A percentile compares a stretch with the other conserved stretches of the same genome.
These are phyloP conservation scores for Megaceryle torquata DNA, from an alignment of 2,113 vertebrate genomes.

Conservation along the genomic window DNA sequence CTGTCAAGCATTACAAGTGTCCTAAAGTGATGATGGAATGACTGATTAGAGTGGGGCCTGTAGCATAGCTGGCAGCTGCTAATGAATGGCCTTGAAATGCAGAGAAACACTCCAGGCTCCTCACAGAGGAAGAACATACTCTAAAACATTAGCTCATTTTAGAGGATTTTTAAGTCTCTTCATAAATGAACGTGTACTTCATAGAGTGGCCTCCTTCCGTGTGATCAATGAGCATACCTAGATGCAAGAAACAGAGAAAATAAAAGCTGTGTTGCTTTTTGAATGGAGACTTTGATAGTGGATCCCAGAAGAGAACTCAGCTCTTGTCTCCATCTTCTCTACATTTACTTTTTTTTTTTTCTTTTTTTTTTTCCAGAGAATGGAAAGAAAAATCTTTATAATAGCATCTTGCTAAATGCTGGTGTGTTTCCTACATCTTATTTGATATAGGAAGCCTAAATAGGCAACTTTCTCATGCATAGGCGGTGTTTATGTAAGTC, in stretches of 20 bases:
- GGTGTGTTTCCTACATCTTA: neutral
- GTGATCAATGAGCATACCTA: neutral
- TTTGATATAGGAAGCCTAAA: neutral
- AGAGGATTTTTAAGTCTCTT: neutral
- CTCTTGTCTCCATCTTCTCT: neutral
- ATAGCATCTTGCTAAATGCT: neutral
- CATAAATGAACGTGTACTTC: neutral
- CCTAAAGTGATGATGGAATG: slow-evolving; percentile 17
- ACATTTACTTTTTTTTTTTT: neutral
- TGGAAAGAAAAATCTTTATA: neutral
- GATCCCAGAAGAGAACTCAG: neutral
- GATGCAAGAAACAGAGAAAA: neutral
- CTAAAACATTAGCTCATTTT: neutral
- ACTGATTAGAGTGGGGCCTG: neutral
- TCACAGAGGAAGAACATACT: fast-evolving
- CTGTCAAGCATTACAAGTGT: neutral
- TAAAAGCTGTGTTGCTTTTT: neutral
- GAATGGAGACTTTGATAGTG: neutral
- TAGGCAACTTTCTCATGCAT: neutral
- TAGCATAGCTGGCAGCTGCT: slow-evolving; percentile 22
- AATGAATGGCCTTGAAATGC: neutral
- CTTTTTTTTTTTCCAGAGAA: neutral
- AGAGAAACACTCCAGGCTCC: neutral
- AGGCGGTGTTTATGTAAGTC: neutral
- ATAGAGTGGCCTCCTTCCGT: neutral